Evolutionary conservation across 2,888 invertebrate species (phyloP), one percentile per base, ranked within the genome.

Genomic region (Agonum fuliginosum): DNA sequence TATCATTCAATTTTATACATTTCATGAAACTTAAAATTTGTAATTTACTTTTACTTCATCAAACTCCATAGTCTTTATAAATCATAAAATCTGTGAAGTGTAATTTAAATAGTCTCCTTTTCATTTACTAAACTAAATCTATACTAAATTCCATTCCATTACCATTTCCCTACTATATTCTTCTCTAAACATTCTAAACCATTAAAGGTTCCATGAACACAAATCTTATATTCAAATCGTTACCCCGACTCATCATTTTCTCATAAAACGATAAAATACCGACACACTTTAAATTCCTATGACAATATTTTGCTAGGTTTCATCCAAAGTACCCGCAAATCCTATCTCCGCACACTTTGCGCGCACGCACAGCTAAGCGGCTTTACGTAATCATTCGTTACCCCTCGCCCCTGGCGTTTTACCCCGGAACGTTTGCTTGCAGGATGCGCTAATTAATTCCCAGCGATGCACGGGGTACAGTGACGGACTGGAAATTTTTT

Each of bases 301-400:
- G 62, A 62, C 34, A 62, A 62, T 62, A 62, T 62, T 62, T 62
- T 62, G 17, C 30, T 62, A 34, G 62, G n/a, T 5, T 58, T 58
- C 58, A 34, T 8, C 34, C 14, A 62, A 48, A 48, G 34, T 62
- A 17, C 62, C 62, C 17, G 19, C 62, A 30, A 48, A 48, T 62
- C 62, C 62, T 8, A 62, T 48, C 19, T 48, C 8, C 14, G 48
- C 20, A 48, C 6, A 17, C 17, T 17, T 20, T 20, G 48, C 48
- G 20, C 62, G 24, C 24, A 54, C 12, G 20, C 22, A 12, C 22
- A 12, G 34, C 34, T 62, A 62, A 62, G 62, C 62, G 3, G 62
- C 14, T 62, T 62, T 34, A n/a, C 34, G 62, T 62, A 62, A 62
- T 62, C 62, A 19, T 27, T n/a, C n/a, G n/a, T n/a, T n/a, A n/a